phyloP scores from a whole-genome alignment of 2,888 invertebrate species.

The Ormyrus thymus region DNA sequence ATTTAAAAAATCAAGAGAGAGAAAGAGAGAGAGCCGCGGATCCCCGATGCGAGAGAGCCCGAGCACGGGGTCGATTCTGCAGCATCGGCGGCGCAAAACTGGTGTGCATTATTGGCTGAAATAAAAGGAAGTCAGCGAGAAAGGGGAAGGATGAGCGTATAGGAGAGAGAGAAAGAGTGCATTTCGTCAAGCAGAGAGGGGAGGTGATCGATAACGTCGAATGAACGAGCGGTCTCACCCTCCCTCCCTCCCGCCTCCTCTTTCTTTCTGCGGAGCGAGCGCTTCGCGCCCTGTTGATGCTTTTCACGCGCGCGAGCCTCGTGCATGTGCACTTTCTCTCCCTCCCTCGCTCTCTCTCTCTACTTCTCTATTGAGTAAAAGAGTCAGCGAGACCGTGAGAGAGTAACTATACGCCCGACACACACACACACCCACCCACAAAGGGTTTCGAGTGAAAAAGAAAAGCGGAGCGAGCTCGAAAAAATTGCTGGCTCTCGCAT shows the following conservation, averaged over 20 bases:
- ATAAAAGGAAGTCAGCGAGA: conserved; percentile 65
- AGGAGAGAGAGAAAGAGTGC: conserved; percentile 58
- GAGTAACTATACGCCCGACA: neutral
- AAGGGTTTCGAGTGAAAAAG: conserved; percentile 13
- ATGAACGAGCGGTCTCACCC: conserved; percentile 61
- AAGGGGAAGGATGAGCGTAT: conserved; percentile 12
- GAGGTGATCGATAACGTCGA: conserved; percentile 71
- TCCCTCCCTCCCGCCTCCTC: conserved; percentile 29
- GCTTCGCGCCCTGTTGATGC: conserved; percentile 37
- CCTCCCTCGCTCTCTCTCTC: no score
- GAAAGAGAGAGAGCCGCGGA: conserved; percentile 13
- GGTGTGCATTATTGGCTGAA: conserved; percentile 68
- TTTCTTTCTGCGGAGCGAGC: conserved; percentile 10
- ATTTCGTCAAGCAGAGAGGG: conserved; percentile 67
- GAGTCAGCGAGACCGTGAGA: conserved; percentile 5
- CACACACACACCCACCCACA: neutral
- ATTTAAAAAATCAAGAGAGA: conserved; percentile 14
- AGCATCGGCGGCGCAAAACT: conserved; percentile 64
- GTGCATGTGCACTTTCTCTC: neutral
- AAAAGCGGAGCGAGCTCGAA: conserved; percentile 27
- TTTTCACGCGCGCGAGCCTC: conserved; percentile 7
- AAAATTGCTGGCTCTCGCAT: conserved; percentile 20
- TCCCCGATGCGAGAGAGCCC: conserved; percentile 7
- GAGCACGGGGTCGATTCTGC: neutral
- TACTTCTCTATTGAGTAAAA: neutral